Percentiles rank a stretch among this genome's conserved stretches.
Conservation (phyloP, 2,888 invertebrate species). For the Tholera decimalis region DNA sequence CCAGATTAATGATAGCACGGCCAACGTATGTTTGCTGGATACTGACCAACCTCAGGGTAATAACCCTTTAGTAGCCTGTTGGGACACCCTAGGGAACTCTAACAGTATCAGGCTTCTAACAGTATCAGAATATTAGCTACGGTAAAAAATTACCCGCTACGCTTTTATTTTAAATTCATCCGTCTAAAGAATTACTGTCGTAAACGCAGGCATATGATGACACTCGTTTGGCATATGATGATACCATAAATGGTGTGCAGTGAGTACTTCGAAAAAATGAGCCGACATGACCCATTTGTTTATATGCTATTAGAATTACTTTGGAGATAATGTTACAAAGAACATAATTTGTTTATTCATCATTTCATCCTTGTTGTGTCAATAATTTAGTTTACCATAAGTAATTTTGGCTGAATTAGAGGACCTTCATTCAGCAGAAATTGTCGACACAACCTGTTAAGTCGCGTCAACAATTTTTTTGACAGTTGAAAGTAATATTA, state of each 20-base stretch:
- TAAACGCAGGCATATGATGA: slow-evolving; percentile 37
- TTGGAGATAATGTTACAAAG: slow-evolving; percentile 16
- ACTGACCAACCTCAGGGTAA: slow-evolving; percentile 41
- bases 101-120: slow-evolving; percentile 26
- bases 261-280: slow-evolving; percentile 41
- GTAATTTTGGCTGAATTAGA: background rate
- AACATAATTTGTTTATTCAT: background rate
- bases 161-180: slow-evolving; percentile 40
- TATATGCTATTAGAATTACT: slow-evolving; percentile 34
- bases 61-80: slow-evolving; percentile 50
- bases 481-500: too few relatives aligned
- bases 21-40: slow-evolving; percentile 36
- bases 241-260: slow-evolving; percentile 31
- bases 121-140: slow-evolving; percentile 30
- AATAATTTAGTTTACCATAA: background rate
- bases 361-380: background rate
- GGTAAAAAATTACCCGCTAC: slow-evolving; percentile 14
- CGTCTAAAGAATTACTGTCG: slow-evolving; percentile 4
- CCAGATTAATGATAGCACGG: slow-evolving; percentile 38
- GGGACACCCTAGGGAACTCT: slow-evolving; percentile 38
- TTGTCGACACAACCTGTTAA: background rate
- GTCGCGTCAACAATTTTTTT: too few relatives aligned
- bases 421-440: background rate
- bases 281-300: slow-evolving; percentile 29
- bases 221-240: slow-evolving; percentile 42